These are phyloP conservation scores for Chloroceryle aenea DNA, from an alignment of 2,113 vertebrate species.

Conservation along the genomic window DNA sequence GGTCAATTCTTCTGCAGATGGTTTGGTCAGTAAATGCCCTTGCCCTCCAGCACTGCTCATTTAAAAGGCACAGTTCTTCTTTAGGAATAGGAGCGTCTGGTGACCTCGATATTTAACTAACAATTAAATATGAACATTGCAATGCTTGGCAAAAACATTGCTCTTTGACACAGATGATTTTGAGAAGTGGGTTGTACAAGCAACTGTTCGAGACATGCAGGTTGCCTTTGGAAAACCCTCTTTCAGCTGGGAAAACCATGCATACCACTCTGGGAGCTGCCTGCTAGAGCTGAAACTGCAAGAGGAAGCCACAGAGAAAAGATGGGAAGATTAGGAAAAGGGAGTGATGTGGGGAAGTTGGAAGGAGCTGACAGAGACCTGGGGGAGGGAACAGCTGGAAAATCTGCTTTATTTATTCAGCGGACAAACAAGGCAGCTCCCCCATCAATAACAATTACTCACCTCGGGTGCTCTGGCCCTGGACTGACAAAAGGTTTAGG, in stretches of 20 bases:
- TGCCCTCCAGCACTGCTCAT: neutral
- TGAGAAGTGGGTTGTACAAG: neutral
- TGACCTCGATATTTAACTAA: neutral
- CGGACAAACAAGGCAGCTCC: neutral
- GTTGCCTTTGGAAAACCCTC: neutral
- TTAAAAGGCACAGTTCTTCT: neutral
- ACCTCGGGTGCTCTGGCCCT: neutral
- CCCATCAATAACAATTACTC: neutral
- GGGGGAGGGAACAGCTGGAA: neutral
- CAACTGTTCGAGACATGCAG: neutral
- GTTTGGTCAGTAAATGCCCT: constrained; percentile 23
- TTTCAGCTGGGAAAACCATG: neutral
- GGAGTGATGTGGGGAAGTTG: neutral
- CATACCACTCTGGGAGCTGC: neutral
- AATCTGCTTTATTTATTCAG: constrained; percentile 22
- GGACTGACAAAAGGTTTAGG: neutral
- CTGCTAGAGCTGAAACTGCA: neutral
- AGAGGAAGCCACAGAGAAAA: neutral
- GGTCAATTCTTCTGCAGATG: neutral
- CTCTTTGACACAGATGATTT: neutral
- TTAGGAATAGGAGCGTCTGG: neutral
- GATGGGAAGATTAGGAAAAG: neutral
- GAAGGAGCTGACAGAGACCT: neutral
- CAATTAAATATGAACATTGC: neutral
- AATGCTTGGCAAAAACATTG: neutral